Percentiles rank a stretch among this genome's conserved stretches.
phyloP scores from a whole-genome alignment of 2,113 vertebrate species.

The Clarias magur region DNA sequence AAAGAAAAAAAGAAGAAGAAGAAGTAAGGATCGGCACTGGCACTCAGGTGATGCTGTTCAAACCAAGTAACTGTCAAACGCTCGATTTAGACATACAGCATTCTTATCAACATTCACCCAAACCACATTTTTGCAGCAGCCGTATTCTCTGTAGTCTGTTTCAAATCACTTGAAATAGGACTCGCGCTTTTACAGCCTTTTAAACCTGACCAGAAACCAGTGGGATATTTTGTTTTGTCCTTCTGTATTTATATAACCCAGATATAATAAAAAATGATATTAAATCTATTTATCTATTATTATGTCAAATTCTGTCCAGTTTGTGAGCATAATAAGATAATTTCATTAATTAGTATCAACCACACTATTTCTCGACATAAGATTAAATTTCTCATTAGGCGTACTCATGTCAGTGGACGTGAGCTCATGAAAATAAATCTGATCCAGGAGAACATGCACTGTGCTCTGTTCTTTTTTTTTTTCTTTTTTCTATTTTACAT shows the following conservation, averaged over 20 bases:
- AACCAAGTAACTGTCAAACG: background rate
- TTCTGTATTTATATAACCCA: background rate
- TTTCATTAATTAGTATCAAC: background rate
- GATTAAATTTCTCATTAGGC: background rate
- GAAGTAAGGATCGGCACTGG: background rate
- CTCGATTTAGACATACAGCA: background rate
- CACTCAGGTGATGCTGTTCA: background rate
- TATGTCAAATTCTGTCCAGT: background rate
- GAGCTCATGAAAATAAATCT: constrained; percentile 5
- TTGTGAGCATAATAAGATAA: background rate
- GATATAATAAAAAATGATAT: background rate
- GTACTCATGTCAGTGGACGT: background rate
- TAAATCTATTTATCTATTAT: background rate
- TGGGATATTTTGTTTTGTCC: background rate
- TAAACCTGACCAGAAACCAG: constrained; percentile 1
- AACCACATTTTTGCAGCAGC: background rate
- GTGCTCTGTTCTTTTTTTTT: background rate
- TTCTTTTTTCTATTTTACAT: background rate
- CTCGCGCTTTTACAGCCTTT: background rate
- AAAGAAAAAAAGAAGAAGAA: too few relatives aligned
- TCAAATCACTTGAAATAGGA: background rate
- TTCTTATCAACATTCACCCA: background rate
- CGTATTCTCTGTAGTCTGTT: background rate
- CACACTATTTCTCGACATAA: background rate
- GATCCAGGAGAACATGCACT: background rate